Conservation (phyloP, 2,113 vertebrate genomes). For the Takifugu flavidus region DNA sequence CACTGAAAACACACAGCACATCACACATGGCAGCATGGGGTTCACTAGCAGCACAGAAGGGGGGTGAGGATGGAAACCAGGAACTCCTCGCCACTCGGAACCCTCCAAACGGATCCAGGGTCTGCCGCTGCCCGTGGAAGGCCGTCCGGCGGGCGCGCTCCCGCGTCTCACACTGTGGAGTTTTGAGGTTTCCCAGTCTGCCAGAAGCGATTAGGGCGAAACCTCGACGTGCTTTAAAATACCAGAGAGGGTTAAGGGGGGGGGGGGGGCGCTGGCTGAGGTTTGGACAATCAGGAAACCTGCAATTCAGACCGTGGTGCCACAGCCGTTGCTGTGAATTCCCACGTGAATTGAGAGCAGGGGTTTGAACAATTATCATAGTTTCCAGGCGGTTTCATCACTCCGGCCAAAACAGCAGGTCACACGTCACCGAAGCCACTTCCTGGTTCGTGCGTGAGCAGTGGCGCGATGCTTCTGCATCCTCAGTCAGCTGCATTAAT, state of each 20-base stretch:
- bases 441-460: too few relatives aligned
- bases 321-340: too few relatives aligned
- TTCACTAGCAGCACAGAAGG: too few relatives aligned
- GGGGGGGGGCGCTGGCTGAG: not conserved
- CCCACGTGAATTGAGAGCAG: too few relatives aligned
- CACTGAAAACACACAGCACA: slow-evolving; percentile 35
- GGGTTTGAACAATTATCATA: too few relatives aligned
- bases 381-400: too few relatives aligned
- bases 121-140: slow-evolving; percentile 15
- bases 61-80: slow-evolving; percentile 5
- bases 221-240: slow-evolving; percentile 6
- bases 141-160: slow-evolving; percentile 6
- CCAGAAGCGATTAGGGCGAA: slow-evolving; percentile 16
- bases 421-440: too few relatives aligned
- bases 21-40: slow-evolving; percentile 1
- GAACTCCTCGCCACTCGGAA: slow-evolving; percentile 15
- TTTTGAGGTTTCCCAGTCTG: slow-evolving; percentile 22
- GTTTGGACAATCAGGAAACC: not conserved
- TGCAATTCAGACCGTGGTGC: not conserved
- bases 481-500: too few relatives aligned
- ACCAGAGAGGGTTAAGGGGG: not conserved
- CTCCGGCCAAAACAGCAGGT: too few relatives aligned
- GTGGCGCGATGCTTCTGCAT: too few relatives aligned
- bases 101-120: slow-evolving; percentile 8
- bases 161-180: slow-evolving; percentile 8